Evolutionary conservation across 2,797 vertebrate species (phyloP), one percentile per base, ranked within the genome.

Genomic region (Paramormyrops hopkinsi): DNA sequence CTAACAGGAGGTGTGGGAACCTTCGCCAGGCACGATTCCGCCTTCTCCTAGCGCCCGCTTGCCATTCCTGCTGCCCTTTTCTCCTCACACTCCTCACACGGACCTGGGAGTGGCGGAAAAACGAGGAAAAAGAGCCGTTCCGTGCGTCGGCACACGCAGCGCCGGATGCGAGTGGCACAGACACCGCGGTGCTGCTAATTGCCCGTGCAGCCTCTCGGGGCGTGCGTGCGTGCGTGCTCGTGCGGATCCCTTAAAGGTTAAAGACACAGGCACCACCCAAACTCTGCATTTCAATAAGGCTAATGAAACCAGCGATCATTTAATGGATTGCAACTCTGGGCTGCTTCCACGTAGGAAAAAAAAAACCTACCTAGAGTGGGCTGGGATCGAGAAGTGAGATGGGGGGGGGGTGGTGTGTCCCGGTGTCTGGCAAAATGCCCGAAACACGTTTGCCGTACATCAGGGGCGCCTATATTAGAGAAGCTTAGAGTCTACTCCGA

Each of bases 401-500:
- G 46, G 76, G 46, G 79, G 85, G 46, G 84, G 59, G 29, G 9
- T n/a, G n/a, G n/a, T 85, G 56, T 29, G 48, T 14, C 37, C n/a
- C 51, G 17, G 54, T 17, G 37, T 25, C 17, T 9, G 48, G 88
- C 25, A 33, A 59, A 85, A 89, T 22, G 17, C 84, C 41, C 9
- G 46, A 84, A 84, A 14, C 22, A 84, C n/a, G 46, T 84, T 82
- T 14, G 19, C 41, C 19, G 22, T 51, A 65, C 65, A 37, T 85
- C 4, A 86, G 25, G 85, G 53, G 87, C 65, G 88, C 50, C 48
- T 90, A 91, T 92, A 92, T 86, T 91, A 91, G 48, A 19, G 73
- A 88, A 82, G 89, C 88, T 91, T 89, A 89, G 65, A 86, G 87
- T 90, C 76, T 88, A 90, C 89, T n/a, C 89, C 88, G 89, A 92